A percentile compares a stretch with the other conserved stretches of the same genome.
phyloP scores from a whole-genome alignment of 2,888 invertebrate species.

The Ethmia dodecea region DNA sequence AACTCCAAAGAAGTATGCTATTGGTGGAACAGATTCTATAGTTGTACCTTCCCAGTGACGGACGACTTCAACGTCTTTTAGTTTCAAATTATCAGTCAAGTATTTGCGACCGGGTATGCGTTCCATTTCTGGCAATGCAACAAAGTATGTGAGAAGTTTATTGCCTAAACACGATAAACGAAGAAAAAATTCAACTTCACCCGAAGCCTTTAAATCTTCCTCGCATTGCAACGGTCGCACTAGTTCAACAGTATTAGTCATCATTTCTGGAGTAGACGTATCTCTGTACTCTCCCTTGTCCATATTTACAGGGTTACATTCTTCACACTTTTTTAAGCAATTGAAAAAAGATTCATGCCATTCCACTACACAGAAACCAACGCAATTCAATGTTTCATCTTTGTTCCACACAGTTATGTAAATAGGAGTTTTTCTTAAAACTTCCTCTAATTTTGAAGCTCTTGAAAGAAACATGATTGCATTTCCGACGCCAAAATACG shows the following conservation, averaged over 20 bases:
- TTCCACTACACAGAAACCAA: conserved; percentile 52
- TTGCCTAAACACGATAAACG: conserved; percentile 61
- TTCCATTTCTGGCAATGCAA: conserved; percentile 65
- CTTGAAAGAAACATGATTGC: conserved; percentile 60
- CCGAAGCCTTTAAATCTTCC: conserved; percentile 62
- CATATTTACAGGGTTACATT: conserved; percentile 57
- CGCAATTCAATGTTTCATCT: conserved; percentile 58
- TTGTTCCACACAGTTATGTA: conserved; percentile 67
- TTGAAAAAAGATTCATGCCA: conserved; percentile 64
- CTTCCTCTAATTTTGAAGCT: conserved; percentile 56
- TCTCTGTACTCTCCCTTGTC: conserved; percentile 59
- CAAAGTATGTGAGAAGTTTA: conserved; percentile 53
- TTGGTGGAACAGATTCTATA: conserved; percentile 57
- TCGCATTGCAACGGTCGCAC: conserved; percentile 55
- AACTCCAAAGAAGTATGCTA: conserved; percentile 63
- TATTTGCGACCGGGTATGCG: conserved; percentile 65
- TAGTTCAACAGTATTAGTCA: conserved; percentile 58
- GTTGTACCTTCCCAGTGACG: conserved; percentile 67
- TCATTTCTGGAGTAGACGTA: conserved; percentile 50
- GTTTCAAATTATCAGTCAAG: conserved; percentile 52
- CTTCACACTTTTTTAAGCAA: conserved; percentile 45
- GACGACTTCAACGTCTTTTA: conserved; percentile 65
- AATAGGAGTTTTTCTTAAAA: conserved; percentile 55
- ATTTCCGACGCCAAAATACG: conserved; percentile 67
- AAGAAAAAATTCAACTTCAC: conserved; percentile 59